These are phyloP conservation scores for Patella pellucida DNA, from an alignment of 2,888 invertebrate genomes.

Conservation along the genomic window DNA sequence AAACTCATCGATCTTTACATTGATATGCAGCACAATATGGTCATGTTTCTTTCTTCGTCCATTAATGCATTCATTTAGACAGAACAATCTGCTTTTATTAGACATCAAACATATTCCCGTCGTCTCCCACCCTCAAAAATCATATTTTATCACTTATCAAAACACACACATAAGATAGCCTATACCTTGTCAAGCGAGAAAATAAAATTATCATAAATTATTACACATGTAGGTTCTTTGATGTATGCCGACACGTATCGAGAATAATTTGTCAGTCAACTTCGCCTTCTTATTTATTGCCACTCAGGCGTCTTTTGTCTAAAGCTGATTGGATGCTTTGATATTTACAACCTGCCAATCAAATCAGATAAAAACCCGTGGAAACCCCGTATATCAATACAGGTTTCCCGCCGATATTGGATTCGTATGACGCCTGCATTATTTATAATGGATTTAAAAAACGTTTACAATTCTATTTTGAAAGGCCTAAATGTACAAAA, in stretches of 20 bases:
- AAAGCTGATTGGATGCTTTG: conserved; percentile 6
- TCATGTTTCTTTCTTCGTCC: too few relatives aligned
- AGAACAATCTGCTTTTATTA: too few relatives aligned
- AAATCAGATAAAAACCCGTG: not conserved
- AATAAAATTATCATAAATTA: conserved; percentile 7
- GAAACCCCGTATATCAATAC: not conserved
- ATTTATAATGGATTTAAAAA: too few relatives aligned
- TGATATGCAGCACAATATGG: too few relatives aligned
- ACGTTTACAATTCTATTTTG: too few relatives aligned
- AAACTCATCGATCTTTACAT: too few relatives aligned
- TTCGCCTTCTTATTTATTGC: not conserved
- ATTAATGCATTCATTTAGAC: too few relatives aligned
- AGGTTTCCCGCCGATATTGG: not conserved
- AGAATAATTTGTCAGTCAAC: not conserved
- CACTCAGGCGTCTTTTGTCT: not conserved
- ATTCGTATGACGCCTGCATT: too few relatives aligned
- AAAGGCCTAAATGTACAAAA: too few relatives aligned
- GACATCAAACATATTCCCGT: too few relatives aligned
- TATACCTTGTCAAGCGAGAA: not conserved
- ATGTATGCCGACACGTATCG: not conserved
- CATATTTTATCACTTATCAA: conserved; percentile 10
- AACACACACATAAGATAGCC: not conserved
- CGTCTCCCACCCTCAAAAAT: not conserved
- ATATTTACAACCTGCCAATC: conserved; percentile 5
- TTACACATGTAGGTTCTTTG: not conserved